These are phyloP conservation scores for Eulemur coronatus DNA, from an alignment of 2,797 vertebrate genomes.

Conservation along the genomic window DNA sequence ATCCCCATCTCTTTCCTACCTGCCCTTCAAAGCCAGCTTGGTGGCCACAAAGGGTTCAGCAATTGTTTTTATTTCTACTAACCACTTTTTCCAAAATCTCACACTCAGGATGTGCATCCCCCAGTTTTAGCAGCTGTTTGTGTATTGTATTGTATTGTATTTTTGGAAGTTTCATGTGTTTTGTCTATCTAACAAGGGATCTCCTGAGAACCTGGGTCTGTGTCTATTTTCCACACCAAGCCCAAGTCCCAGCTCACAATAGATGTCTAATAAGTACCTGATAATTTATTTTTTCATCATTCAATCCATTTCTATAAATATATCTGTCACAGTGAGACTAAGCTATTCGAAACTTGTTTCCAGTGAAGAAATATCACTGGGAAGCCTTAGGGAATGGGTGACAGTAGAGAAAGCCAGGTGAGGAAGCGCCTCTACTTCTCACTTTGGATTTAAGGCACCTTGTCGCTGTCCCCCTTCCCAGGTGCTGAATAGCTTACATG, in stretches of 20 bases:
- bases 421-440: background rate
- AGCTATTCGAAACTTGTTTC: background rate
- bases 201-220: background rate
- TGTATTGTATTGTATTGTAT: background rate
- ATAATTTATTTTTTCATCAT: background rate
- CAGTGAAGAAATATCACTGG: background rate
- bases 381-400: background rate
- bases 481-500: background rate
- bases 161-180: background rate
- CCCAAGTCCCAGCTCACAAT: background rate
- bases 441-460: fast-evolving
- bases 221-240: background rate
- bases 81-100: background rate
- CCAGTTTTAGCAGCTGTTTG: background rate
- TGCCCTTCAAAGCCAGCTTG: background rate
- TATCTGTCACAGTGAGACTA: background rate
- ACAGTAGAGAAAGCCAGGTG: background rate
- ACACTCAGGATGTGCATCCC: background rate
- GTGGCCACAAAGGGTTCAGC: background rate
- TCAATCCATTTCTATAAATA: background rate
- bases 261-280: background rate
- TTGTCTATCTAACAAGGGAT: background rate
- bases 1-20: background rate
- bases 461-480: background rate
- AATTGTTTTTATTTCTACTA: background rate